These are phyloP conservation scores for Urosaurus nigricauda DNA, from an alignment of 2,797 vertebrate genomes.

Conservation along the genomic window DNA sequence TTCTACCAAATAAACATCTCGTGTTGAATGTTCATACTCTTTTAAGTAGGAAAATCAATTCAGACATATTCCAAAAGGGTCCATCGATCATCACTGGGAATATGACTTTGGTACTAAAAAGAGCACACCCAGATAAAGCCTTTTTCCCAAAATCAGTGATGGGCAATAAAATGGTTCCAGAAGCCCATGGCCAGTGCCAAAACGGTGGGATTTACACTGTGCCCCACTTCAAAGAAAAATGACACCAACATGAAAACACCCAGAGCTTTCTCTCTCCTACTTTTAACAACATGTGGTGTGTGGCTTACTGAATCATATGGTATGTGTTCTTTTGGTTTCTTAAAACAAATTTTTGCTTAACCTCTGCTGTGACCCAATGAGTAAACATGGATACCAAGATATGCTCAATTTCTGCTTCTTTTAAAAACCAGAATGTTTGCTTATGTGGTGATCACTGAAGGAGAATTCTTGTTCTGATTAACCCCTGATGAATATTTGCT, in stretches of 20 bases:
- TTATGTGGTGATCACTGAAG: constrained; percentile 76
- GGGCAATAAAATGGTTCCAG: constrained; percentile 9
- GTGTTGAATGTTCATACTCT: constrained; percentile 14
- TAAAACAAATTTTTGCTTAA: constrained; percentile 80
- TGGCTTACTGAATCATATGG: constrained; percentile 49
- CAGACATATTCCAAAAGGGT: neutral
- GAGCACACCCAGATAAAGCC: constrained; percentile 1
- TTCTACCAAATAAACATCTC: constrained; percentile 35
- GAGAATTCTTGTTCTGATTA: constrained; percentile 70
- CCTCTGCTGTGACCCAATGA: constrained; percentile 79
- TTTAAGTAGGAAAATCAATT: neutral
- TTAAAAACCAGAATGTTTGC: constrained; percentile 76
- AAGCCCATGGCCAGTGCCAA: constrained; percentile 36
- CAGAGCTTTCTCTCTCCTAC: neutral
- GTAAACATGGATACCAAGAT: constrained; percentile 71
- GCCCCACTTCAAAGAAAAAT: constrained; percentile 30
- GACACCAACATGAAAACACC: neutral
- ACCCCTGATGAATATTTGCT: constrained; percentile 69
- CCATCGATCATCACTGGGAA: constrained; percentile 7
- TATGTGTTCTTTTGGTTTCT: constrained; percentile 60
- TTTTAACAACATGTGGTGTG: constrained; percentile 18
- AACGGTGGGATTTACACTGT: constrained; percentile 35
- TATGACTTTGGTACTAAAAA: neutral
- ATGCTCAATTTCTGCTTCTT: constrained; percentile 79
- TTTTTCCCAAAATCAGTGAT: constrained; percentile 9